Base-by-base conservation (phyloP, 2,888 invertebrate species). In the Heliconius aoede region DNA sequence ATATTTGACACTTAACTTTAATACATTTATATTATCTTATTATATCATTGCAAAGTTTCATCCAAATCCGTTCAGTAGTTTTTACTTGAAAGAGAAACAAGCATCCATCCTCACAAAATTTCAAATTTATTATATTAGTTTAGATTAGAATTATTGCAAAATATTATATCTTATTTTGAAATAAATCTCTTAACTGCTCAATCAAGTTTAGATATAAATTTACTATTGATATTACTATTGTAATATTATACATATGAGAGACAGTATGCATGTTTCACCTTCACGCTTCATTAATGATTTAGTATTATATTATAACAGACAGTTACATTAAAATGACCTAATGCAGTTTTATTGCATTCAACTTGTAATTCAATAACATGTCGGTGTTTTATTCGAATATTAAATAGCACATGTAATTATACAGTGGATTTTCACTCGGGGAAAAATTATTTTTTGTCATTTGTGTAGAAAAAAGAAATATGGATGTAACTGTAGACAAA, bases 281-380 rank as follows among this genome's bases (percentile, higher is more conserved):
- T 65, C 65, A 65, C 36, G 65, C 65, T 65, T 36, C 24, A 24
- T 65, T 65, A 40, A 24, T 40, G 15, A 65, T 65, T 36, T 8
- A 40, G n/a, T 24, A 36, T 18, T 7, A 46, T 18, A 65, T 65
- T 24, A 36, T 36, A 3, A 24, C 15, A 7, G 11, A 24, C 24
- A 24, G 8, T 36, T 40, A 28, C 24, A 32, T 32, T 32, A 1
- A 11, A 62, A 62, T 2, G 62, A 9, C 32, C 32, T 62, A 62
- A 62, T 32, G n/a, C n/a, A 32, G 26, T 30, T n/a, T 18, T 62
- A 62, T 62, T 28, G 30, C 15, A 18, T 62, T 30, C 21, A 62
- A 62, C 8, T 8, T 9, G 9, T 21, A 62, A 62, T 62, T 9
- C 7, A 21, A 46, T 18, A 7, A 18, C 46, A 4, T 46, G 4